phyloP scores from a whole-genome alignment of 1,140 invertebrate genomes.

The Eriosoma lanigerum region DNA sequence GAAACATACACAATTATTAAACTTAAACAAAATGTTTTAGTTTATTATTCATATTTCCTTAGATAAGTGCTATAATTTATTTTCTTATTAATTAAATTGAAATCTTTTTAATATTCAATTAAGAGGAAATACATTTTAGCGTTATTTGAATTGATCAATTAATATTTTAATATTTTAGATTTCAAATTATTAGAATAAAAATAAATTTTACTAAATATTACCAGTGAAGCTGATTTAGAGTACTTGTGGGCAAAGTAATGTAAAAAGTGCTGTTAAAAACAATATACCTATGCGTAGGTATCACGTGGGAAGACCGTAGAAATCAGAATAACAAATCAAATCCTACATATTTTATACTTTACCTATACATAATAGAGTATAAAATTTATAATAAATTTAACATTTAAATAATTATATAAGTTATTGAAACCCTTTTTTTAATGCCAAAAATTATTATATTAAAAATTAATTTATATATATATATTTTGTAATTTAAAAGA shows the following conservation, averaged over 20 bases:
- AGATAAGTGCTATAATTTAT: too few relatives aligned
- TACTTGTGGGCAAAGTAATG: background rate
- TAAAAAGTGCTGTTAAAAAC: background rate
- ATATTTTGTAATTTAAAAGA: too few relatives aligned
- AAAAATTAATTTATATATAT: too few relatives aligned
- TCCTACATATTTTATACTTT: slow-evolving; percentile 16
- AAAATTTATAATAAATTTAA: slow-evolving; percentile 13
- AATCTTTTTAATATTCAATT: too few relatives aligned
- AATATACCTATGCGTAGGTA: slow-evolving; percentile 8
- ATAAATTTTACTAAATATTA: background rate
- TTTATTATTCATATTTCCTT: too few relatives aligned
- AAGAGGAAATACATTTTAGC: background rate
- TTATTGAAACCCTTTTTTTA: background rate
- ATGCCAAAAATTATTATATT: background rate
- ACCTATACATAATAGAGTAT: background rate
- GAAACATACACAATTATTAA: too few relatives aligned
- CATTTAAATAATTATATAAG: background rate
- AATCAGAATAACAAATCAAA: slow-evolving; percentile 44
- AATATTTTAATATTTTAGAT: background rate
- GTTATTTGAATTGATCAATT: background rate
- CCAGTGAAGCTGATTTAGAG: background rate
- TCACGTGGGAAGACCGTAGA: slow-evolving; percentile 30
- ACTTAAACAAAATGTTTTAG: too few relatives aligned
- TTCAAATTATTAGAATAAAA: background rate
- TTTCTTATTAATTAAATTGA: too few relatives aligned